A percentile compares a stretch with the other conserved stretches of the same genome.
Conservation (phyloP, 1,140 invertebrate genomes). For the Drosophila gunungcola region DNA sequence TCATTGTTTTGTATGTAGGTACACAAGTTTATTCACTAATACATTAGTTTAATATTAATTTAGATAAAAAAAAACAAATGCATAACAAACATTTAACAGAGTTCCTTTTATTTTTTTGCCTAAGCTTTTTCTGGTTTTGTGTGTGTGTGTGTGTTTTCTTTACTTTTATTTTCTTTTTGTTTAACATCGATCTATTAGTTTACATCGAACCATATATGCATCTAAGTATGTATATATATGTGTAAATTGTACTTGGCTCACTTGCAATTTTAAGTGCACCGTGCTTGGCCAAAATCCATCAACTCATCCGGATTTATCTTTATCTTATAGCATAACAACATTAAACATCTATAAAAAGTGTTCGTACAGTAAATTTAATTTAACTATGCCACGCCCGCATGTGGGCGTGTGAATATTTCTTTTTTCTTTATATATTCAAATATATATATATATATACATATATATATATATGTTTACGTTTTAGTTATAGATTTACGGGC, state of each 20-base stretch:
- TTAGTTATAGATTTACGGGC: constrained; percentile 30
- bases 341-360: constrained; percentile 58
- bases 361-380: constrained; percentile 47
- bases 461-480: constrained; percentile 48
- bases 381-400: constrained; percentile 14
- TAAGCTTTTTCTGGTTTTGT: constrained; percentile 16
- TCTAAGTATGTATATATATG: constrained; percentile 42
- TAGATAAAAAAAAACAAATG: constrained; percentile 74
- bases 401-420: constrained; percentile 15
- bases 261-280: constrained; percentile 10
- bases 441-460: neutral
- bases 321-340: constrained; percentile 41
- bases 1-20: constrained; percentile 68
- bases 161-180: constrained; percentile 20
- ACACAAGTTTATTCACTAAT: constrained; percentile 78
- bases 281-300: constrained; percentile 7
- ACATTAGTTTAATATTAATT: constrained; percentile 70
- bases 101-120: constrained; percentile 36
- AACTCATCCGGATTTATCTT: constrained; percentile 13
- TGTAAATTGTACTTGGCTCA: constrained; percentile 75
- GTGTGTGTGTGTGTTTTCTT: constrained; percentile 16
- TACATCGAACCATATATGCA: constrained; percentile 38
- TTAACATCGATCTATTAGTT: constrained; percentile 45
- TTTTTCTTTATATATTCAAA: neutral
- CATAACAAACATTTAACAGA: constrained; percentile 80